A percentile compares a stretch with the other conserved stretches of the same genome.
Conservation (phyloP, 2,113 vertebrate genomes). For the Eidolon helvum region DNA sequence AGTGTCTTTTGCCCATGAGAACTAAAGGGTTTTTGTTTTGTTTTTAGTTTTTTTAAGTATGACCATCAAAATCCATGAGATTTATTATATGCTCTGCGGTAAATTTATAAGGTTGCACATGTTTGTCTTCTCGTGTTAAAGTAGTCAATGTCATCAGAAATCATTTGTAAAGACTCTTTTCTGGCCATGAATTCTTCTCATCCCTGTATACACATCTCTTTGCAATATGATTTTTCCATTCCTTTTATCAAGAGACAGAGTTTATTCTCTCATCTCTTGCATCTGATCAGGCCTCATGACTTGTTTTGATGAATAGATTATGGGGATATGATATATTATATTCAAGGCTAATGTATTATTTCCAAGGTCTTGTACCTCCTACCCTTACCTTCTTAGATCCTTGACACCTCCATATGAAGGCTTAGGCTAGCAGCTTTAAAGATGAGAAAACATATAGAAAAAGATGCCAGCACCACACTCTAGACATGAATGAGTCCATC, state of each 20-base stretch:
- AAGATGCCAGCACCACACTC: background rate
- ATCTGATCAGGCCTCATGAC: background rate
- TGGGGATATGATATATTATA: background rate
- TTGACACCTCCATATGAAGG: background rate
- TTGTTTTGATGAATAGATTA: background rate
- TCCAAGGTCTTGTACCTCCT: background rate
- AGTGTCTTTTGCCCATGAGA: too few species aligned
- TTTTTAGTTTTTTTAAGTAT: too few species aligned
- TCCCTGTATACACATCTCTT: background rate
- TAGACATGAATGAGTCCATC: background rate
- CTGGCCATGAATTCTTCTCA: background rate
- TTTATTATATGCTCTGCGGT: background rate
- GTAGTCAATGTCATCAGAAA: background rate
- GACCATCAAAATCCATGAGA: too few species aligned
- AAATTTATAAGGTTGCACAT: background rate
- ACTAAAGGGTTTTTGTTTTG: too few species aligned
- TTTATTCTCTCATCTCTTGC: background rate
- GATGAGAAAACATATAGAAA: background rate
- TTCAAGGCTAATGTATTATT: background rate
- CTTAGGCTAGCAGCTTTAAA: background rate
- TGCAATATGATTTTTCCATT: background rate
- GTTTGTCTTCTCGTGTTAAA: background rate
- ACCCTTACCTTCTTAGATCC: background rate
- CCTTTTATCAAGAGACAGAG: background rate
- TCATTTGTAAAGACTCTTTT: background rate